Conservation (phyloP, 2,113 vertebrate species). For the Nansenia antarctica region DNA sequence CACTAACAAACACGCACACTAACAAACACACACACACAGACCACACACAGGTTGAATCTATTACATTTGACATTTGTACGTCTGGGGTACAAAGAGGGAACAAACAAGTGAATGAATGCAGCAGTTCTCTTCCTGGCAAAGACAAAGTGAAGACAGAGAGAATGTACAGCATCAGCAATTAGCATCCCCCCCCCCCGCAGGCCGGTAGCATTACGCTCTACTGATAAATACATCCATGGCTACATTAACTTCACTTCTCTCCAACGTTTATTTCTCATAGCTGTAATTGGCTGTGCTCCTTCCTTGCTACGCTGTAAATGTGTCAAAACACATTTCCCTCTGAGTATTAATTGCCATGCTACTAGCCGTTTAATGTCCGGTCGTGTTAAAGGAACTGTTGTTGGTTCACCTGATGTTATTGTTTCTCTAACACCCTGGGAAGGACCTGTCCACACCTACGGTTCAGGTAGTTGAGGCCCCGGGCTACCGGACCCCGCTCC, state of each 20-base stretch:
- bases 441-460: constrained; percentile 51
- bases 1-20: too few species aligned
- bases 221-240: constrained; percentile 21
- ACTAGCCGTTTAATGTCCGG: constrained; percentile 19
- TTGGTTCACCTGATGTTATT: constrained; percentile 54
- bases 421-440: constrained; percentile 48
- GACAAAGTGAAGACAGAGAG: not conserved
- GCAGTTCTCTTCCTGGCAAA: not conserved
- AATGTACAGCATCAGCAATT: not conserved
- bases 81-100: too few species aligned
- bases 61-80: not conserved
- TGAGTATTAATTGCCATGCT: constrained; percentile 38
- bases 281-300: constrained; percentile 40
- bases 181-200: not conserved
- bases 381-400: constrained; percentile 24
- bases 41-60: too few species aligned
- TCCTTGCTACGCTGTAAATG: constrained; percentile 26
- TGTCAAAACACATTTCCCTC: constrained; percentile 41
- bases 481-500: constrained; percentile 5
- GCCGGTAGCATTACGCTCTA: not conserved
- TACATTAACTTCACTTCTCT: constrained; percentile 5
- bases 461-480: constrained; percentile 15
- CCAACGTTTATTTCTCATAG: constrained; percentile 30
- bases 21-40: too few species aligned
- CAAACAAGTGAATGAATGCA: too few species aligned